Conservation (phyloP, 2,888 invertebrate species). For the Oscheius onirici region DNA sequence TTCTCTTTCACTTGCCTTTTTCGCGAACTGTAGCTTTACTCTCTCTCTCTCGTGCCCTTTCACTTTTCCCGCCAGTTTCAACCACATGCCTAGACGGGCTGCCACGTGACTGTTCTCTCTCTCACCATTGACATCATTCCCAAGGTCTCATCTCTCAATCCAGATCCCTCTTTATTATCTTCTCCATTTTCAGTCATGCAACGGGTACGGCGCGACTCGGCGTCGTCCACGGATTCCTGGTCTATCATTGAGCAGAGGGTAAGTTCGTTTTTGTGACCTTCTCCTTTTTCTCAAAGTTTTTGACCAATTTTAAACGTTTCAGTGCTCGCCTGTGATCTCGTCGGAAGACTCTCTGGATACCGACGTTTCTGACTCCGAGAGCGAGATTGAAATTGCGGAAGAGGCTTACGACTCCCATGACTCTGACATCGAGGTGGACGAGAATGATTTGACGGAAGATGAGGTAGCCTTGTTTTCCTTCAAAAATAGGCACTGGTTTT, state of each 20-base stretch:
- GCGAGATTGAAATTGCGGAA: conserved; percentile 10
- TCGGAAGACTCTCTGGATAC: background rate
- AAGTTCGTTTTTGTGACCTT: background rate
- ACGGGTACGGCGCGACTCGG: conserved; percentile 36
- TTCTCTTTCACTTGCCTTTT: too few relatives aligned
- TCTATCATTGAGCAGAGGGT: conserved; percentile 33
- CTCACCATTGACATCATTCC: too few relatives aligned
- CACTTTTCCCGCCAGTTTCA: too few relatives aligned
- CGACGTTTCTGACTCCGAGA: conserved; percentile 7
- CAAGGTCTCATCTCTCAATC: too few relatives aligned
- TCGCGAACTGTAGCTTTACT: too few relatives aligned
- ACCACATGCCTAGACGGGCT: too few relatives aligned
- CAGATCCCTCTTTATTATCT: too few relatives aligned
- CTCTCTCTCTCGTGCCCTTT: too few relatives aligned
- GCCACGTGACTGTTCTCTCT: too few relatives aligned
- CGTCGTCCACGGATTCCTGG: conserved; percentile 43
- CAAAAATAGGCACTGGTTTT: background rate
- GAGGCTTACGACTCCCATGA: conserved; percentile 26
- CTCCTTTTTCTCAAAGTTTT: too few relatives aligned
- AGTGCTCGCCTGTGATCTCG: conserved; percentile 2
- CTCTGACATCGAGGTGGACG: conserved; percentile 23
- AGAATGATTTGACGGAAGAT: background rate
- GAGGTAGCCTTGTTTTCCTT: background rate
- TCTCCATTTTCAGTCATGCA: conserved; percentile 11
- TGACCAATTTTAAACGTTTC: background rate